These are phyloP conservation scores for Muscidifurax raptorellus DNA, from an alignment of 1,140 invertebrate species.

Conservation along the genomic window DNA sequence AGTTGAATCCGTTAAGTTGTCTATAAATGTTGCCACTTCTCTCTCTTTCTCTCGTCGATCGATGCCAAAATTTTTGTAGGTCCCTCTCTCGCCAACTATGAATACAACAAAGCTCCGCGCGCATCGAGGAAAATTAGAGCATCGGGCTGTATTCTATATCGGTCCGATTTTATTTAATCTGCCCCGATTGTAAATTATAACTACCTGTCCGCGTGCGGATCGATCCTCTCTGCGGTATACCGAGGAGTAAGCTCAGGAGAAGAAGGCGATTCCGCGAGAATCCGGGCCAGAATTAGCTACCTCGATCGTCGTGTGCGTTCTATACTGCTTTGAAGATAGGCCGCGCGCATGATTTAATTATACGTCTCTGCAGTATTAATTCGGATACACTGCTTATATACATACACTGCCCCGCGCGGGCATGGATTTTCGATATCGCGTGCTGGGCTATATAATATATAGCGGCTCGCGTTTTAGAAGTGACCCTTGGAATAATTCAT, in stretches of 20 bases:
- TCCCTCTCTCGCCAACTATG: background rate
- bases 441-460: no score
- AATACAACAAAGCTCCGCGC: background rate
- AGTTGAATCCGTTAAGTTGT: no score
- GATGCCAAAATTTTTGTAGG: background rate
- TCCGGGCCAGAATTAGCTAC: constrained; percentile 1
- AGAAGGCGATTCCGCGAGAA: background rate
- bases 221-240: background rate
- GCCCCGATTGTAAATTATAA: background rate
- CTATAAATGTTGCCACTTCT: no score
- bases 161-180: background rate
- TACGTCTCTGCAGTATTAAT: background rate
- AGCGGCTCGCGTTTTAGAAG: background rate
- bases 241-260: background rate
- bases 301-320: background rate
- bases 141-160: background rate
- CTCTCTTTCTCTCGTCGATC: background rate
- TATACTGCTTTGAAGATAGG: background rate
- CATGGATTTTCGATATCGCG: constrained; percentile 15
- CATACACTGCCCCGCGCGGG: no score
- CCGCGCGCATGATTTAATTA: constrained; percentile 31
- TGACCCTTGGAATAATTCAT: background rate
- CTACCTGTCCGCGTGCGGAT: background rate
- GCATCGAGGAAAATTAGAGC: constrained; percentile 20
- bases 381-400: background rate